These are phyloP conservation scores for Pseudolaguvia tuberculata DNA, from an alignment of 2,113 vertebrate genomes.

Conservation along the genomic window DNA sequence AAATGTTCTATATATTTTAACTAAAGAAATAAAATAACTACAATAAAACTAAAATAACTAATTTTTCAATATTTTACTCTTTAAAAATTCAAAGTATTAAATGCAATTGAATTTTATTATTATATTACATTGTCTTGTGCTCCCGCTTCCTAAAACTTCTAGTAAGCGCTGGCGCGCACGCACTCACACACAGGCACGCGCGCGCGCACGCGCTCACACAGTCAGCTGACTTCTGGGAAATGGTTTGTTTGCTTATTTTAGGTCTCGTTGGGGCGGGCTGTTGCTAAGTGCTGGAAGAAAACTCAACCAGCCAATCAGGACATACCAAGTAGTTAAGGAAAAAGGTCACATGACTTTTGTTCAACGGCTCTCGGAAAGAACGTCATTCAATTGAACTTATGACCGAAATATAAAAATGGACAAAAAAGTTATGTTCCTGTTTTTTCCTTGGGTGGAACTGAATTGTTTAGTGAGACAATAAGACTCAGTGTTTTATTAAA, in stretches of 20 bases:
- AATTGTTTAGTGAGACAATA: not conserved
- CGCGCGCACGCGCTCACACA: not conserved
- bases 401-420: not conserved
- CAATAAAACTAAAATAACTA: no score
- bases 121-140: no score
- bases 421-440: not conserved
- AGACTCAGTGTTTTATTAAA: no score
- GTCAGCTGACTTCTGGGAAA: constrained; percentile 53
- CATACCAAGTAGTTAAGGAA: constrained; percentile 13
- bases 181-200: not conserved
- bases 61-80: no score
- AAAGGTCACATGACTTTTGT: not conserved
- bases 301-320: constrained; percentile 34
- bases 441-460: not conserved
- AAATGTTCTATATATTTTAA: no score
- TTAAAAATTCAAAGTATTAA: not conserved
- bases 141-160: no score
- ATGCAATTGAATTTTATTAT: no score
- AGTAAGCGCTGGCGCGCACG: not conserved
- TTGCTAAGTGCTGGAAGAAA: constrained; percentile 46
- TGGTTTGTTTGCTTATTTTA: constrained; percentile 45
- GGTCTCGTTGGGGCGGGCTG: constrained; percentile 36
- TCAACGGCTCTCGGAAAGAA: not conserved
- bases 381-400: not conserved
- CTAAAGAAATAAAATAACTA: no score